Evolutionary conservation across 2,113 vertebrate genomes (phyloP), one percentile per base, ranked within the genome.

Genomic region (Picathartes gymnocephalus): DNA sequence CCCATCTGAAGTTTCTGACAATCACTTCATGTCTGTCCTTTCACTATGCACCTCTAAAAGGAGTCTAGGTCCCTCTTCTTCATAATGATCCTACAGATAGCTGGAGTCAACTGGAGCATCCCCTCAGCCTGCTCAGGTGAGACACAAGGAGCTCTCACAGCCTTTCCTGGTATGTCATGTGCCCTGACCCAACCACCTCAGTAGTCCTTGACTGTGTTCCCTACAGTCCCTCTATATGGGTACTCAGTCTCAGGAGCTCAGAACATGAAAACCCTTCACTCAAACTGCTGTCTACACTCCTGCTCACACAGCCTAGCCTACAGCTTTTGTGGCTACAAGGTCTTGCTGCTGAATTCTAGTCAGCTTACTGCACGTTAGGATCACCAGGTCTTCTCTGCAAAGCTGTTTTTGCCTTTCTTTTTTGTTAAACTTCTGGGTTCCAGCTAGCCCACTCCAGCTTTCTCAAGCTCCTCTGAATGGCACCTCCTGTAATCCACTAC

Each of bases 141-240:
- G 51, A 57, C 44, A 42, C 11, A 42, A 27, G 3, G 9, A 86
- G 37, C 10, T 47, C 33, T 82, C 1, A 2, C 25, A 82, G 71
- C 13, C 20, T 33, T 15, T 68, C 20, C 21, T 39, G 14, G 2
- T 64, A 62, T 0, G 8, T 4, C 7, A 30, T 0, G 1, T 13
- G 13, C 37, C 82, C n/a, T 71, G 65, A 47, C 8, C 4, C 33
- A 83, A 30, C 5, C 14, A 45, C 16, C 40, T 35, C 3, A 1
- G 14, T 3, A 6, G 19, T 31, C 58, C 45, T 74, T 0, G 0
- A 2, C 44, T 42, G 4, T 5, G 20, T 22, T 71, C 17, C 47
- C 39, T 76, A 9, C 40, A 42, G 42, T 40, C 33, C 20, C 61
- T 25, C 37, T 42, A 23, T 25, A 35, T 6, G 30, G 30, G 11